Evolutionary conservation across 1,140 invertebrate species (phyloP), one percentile per base, ranked within the genome.

Genomic region (Drosophila navojoa): DNA sequence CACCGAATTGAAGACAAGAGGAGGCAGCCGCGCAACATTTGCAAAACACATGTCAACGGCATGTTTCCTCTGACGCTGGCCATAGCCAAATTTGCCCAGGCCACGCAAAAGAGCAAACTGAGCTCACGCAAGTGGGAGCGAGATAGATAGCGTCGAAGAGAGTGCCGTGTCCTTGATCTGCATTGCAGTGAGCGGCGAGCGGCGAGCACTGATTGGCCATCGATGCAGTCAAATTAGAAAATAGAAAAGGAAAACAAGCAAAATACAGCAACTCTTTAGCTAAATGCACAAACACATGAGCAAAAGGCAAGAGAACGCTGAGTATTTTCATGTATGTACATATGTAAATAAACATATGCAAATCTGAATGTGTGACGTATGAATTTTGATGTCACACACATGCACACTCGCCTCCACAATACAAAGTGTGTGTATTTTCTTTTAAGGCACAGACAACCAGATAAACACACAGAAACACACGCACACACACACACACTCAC

Each of bases 11-110:
- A 25, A 68, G 60, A 22, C 25, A 50, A 53, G 27, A 72, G 57
- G 27, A 72, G 57, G 64, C 69, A 59, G 64, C 69, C 55, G 84
- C 9, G 19, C 25, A 86, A 89, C 84, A 89, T 89, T 89, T 89
- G 84, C 84, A 68, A 78, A 84, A 90, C 84, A 89, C 85, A 90
- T 89, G 84, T 89, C 84, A 90, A 80, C 79, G 74, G 85, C 80
- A 89, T 89, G 84, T 89, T 80, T 52, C 59, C 45, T 13, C 32
- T 62, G 55, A 57, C 50, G 40, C 57, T 52, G 53, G 49, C 61
- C 60, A 53, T 62, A 81, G 69, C 53, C 19, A 22, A 22, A 81
- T 49, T 79, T 75, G 62, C 42, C 61, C 44, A 70, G 60, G 60
- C 35, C 27, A 67, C 68, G 71, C 55, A 50, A 4, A 16, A 45